Percentiles rank a stretch among this genome's conserved stretches.
Conservation (phyloP, 1,140 invertebrate genomes). For the Bemisia tabaci region DNA sequence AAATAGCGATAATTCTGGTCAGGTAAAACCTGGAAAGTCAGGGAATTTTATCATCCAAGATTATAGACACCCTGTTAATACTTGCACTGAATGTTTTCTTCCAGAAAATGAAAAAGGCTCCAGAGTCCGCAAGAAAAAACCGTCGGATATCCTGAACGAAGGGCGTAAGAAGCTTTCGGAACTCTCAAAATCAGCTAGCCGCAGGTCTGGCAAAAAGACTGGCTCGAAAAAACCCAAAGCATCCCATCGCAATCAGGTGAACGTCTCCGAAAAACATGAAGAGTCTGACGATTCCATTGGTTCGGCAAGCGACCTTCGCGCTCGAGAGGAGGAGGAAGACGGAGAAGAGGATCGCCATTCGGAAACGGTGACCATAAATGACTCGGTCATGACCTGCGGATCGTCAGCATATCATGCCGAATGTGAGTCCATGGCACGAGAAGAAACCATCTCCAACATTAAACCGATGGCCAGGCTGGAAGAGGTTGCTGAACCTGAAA, state of each 20-base stretch:
- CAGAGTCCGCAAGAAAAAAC: constrained; percentile 26
- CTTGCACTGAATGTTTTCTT: no score
- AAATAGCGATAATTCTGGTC: no score
- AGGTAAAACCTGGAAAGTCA: no score
- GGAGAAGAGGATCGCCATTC: constrained; percentile 26
- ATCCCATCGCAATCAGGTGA: constrained; percentile 8
- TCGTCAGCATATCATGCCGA: constrained; percentile 56
- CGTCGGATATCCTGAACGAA: constrained; percentile 23
- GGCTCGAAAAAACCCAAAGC: constrained; percentile 11
- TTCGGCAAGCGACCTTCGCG: constrained; percentile 53
- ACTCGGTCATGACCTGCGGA: constrained; percentile 48
- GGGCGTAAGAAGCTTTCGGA: constrained; percentile 4
- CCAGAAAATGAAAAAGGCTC: neutral
- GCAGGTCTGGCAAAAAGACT: constrained; percentile 5
- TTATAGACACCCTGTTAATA: no score
- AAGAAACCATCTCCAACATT: constrained; percentile 23
- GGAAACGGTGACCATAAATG: constrained; percentile 43
- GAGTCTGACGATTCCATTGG: constrained; percentile 56
- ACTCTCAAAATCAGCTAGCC: constrained; percentile 10
- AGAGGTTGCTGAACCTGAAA: constrained; percentile 8
- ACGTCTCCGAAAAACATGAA: constrained; percentile 16
- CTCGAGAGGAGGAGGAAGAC: constrained; percentile 38
- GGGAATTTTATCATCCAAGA: no score
- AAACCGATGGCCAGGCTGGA: constrained; percentile 17
- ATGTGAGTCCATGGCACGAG: constrained; percentile 41